Conservation (phyloP, 1,140 invertebrate genomes). For the Phocides pigmalion region DNA sequence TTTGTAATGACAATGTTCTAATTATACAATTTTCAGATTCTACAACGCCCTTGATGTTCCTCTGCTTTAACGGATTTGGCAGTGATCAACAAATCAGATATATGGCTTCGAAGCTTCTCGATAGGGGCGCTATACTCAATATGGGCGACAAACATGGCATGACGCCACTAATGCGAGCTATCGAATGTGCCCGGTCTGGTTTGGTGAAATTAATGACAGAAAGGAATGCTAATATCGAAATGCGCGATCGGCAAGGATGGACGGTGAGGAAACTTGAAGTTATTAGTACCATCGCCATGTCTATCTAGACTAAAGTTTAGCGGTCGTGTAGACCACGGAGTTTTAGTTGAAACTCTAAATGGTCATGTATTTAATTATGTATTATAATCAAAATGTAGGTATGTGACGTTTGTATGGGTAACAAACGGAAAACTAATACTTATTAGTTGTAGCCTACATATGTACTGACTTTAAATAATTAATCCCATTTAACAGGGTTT, state of each 20-base stretch:
- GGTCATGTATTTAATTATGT: no score
- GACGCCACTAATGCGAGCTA: constrained; percentile 84
- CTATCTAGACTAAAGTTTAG: background rate
- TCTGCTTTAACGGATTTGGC: constrained; percentile 68
- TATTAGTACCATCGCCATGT: background rate
- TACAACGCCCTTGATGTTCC: constrained; percentile 83
- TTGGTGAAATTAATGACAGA: constrained; percentile 80
- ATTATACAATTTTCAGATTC: constrained; percentile 71
- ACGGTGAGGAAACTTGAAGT: constrained; percentile 69
- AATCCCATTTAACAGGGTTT: no score
- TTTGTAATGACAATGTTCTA: no score
- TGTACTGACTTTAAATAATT: no score
- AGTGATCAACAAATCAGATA: constrained; percentile 55
- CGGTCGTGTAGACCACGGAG: no score
- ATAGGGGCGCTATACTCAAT: constrained; percentile 65
- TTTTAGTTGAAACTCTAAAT: no score
- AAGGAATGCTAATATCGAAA: constrained; percentile 79
- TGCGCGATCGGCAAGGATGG: constrained; percentile 81
- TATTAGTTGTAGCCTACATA: no score
- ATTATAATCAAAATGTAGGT: no score
- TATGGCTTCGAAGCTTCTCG: constrained; percentile 61
- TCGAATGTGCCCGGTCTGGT: constrained; percentile 63
- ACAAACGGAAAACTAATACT: no score
- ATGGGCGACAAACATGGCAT: constrained; percentile 77
- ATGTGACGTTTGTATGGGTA: no score